Percentiles rank a stretch among this genome's conserved stretches.
These are phyloP conservation scores for Sarcophaga variegata DNA, from an alignment of 2,888 invertebrate species.

Conservation along the genomic window DNA sequence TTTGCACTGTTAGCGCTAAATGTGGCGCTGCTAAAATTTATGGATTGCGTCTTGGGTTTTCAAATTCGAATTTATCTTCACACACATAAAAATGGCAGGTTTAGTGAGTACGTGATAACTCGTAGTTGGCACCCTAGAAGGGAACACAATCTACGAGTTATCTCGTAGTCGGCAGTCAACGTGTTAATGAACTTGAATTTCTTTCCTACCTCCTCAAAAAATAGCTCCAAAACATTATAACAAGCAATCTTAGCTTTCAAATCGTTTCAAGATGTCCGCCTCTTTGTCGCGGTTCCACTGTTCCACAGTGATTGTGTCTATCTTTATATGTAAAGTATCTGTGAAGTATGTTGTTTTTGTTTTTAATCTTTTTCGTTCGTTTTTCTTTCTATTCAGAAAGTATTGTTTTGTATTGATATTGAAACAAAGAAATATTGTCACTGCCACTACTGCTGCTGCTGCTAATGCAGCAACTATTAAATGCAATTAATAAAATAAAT, in stretches of 20 bases:
- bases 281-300: neutral
- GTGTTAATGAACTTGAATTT: too few relatives aligned
- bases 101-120: too few relatives aligned
- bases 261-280: neutral
- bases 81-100: too few relatives aligned
- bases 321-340: neutral
- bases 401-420: constrained; percentile 31
- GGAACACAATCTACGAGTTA: too few relatives aligned
- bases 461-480: neutral
- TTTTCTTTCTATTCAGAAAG: neutral
- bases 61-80: too few relatives aligned
- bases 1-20: too few relatives aligned
- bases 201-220: too few relatives aligned
- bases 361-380: neutral
- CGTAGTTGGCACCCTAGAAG: too few relatives aligned
- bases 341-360: neutral
- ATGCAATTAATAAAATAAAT: neutral
- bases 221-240: too few relatives aligned
- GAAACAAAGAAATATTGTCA: constrained; percentile 49
- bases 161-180: too few relatives aligned
- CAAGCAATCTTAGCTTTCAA: neutral
- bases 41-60: too few relatives aligned
- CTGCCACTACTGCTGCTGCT: neutral
- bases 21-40: too few relatives aligned
- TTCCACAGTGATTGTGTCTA: neutral